Base-by-base conservation (phyloP, 2,797 vertebrate species). In the Aphelocoma californica region DNA sequence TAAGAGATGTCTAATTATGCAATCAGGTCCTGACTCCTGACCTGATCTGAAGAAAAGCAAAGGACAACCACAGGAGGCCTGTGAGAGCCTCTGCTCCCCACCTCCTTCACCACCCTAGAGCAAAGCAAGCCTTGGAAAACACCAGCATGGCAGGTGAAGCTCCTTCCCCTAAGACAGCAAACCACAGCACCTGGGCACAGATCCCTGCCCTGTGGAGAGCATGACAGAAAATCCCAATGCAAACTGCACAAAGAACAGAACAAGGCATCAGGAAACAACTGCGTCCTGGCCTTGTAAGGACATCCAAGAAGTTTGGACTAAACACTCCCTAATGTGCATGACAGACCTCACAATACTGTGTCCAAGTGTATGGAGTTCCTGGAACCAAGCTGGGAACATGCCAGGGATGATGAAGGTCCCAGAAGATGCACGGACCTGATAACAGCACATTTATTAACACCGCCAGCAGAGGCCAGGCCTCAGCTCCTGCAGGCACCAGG, bases 251-350 rank as follows among this genome's bases (percentile, higher is more conserved):
- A 21, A 31, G 28, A 66, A 28, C n/a, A 53, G 45, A 53, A 50
- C 9, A 18, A 69, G 47, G 40, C 65, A 51, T 4, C 51, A 40
- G 85, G 40, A 86, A 90, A 73, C 17, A 64, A 64, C 3, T 9
- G 20, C 0, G 1, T 23, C 29, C 31, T 54, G 62, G 51, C 42
- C 58, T 75, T 2, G 0, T 29, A 50, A 69, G 24, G 32, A 38
- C 9, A 23, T 8, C 50, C 62, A 42, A 36, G 17, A 56, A 57
- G 14, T 42, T 1, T 50, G 44, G 56, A 58, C 32, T 53, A 7
- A 91, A 40, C 26, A 21, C 15, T 77, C 18, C 5, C 17, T 38
- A 38, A 50, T 13, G 51, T 62, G 57, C 28, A 11, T 5, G 44
- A 31, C 72, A 86, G 69, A 28, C 31, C 61, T 44, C 56, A 31